Evolutionary conservation across 2,888 invertebrate genomes (phyloP), one percentile per base, ranked within the genome.

Genomic region (Ptychoptera contaminata): DNA sequence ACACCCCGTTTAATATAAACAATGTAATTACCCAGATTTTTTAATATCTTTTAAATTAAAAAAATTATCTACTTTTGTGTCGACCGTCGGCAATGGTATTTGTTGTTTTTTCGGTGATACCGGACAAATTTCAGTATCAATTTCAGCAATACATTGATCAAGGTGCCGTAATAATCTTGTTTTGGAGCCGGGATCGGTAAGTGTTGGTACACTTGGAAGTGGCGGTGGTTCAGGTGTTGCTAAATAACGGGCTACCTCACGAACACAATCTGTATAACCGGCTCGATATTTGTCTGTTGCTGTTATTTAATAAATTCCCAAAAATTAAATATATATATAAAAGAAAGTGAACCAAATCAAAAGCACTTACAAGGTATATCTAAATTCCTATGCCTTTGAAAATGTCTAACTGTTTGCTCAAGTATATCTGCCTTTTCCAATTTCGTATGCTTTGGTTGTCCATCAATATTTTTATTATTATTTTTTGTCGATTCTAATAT

Each of bases 361-460:
- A 8, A 29, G 16, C 34, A 54, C 55, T 54, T 53, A 58, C 71
- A 68, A 46, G 73, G 73, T 51, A 72, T 73, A 51, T 78, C 76
- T 32, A 79, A 63, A 51, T 77, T 77, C 50, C 81, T 72, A 58
- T 82, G 81, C 52, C 79, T 65, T 60, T 84, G 84, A 51, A 88
- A 74, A 62, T 86, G 84, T 47, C 83, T 71, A 42, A 87, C 86
- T 2, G 86, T 84, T 60, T 86, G 70, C 63, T 87, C 87, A 49
- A 87, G 65, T 53, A 87, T 86, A 63, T 87, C 87, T 12, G 63
- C 63, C 61, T 87, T 87, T 64, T 87, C 86, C 61, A 86, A 68
- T 65, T 86, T 87, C 49, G 82, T 80, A 59, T 85, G 84, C 57
- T 79, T 79, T 42, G 79, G 60, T 51, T 78, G 68, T 69, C 76